These are phyloP conservation scores for Anagrus nilaparvatae DNA, from an alignment of 1,140 invertebrate genomes.

Conservation along the genomic window DNA sequence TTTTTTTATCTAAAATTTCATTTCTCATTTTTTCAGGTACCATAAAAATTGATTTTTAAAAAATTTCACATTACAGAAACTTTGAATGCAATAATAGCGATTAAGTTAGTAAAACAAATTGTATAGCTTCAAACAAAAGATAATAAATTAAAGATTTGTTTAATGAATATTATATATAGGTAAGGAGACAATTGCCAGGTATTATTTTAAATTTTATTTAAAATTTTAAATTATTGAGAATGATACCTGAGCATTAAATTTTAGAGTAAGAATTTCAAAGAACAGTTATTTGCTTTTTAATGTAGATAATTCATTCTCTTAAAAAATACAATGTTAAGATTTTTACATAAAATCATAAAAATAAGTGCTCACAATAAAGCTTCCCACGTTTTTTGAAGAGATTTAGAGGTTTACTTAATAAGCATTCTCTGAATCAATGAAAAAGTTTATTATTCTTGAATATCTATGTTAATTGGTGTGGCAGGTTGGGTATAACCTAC, in stretches of 20 bases:
- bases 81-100: too few species aligned
- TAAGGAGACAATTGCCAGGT: too few species aligned
- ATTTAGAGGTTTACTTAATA: constrained; percentile 15
- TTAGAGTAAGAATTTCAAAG: constrained; percentile 7
- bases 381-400: constrained; percentile 25
- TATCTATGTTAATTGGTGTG: constrained; percentile 30
- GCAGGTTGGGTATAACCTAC: constrained; percentile 25
- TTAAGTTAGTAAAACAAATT: too few species aligned
- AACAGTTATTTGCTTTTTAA: constrained; percentile 23
- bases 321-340: constrained; percentile 30
- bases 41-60: too few species aligned
- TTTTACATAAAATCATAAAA: constrained; percentile 25
- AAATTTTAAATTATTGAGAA: background rate
- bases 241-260: constrained; percentile 18
- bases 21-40: too few species aligned
- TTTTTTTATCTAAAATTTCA: too few species aligned
- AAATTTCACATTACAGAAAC: too few species aligned
- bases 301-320: constrained; percentile 33
- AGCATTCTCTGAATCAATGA: constrained; percentile 18
- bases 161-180: too few species aligned
- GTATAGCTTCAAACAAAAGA: too few species aligned
- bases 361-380: constrained; percentile 30
- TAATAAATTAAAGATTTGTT: too few species aligned
- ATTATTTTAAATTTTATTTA: background rate
- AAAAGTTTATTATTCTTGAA: constrained; percentile 32